Evolutionary conservation across 37 sponge, comb jelly and placozoan species (phyloP).

Genomic region (Amphimedon queenslandica): DNA sequence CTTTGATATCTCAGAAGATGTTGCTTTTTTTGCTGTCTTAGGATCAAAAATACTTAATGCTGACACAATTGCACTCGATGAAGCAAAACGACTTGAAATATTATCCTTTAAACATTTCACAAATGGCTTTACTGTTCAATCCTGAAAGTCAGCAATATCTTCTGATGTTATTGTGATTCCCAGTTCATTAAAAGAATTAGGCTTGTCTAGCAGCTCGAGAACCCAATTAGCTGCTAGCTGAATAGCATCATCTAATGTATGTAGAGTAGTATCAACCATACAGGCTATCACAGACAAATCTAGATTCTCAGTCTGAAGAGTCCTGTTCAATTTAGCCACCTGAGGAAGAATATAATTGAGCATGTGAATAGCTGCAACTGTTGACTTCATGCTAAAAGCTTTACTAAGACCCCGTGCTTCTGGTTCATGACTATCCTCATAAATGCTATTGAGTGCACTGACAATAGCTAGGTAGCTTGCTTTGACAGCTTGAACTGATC

Average conservation of each 20-base stretch:
- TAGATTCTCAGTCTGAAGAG: constrained; percentile 56
- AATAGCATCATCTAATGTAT: constrained; percentile 66
- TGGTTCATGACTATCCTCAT: constrained; percentile 52
- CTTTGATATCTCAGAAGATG: not conserved
- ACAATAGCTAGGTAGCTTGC: constrained; percentile 51
- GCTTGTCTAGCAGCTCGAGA: constrained; percentile 44
- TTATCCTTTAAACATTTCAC: constrained; percentile 46
- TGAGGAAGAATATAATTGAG: constrained; percentile 53
- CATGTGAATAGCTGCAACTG: constrained; percentile 46
- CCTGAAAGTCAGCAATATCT: constrained; percentile 44
- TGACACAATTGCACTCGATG: constrained; percentile 26
- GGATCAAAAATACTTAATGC: constrained; percentile 41
- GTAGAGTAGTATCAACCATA: constrained; percentile 64
- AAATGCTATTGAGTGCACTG: constrained; percentile 37
- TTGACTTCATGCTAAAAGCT: constrained; percentile 43
- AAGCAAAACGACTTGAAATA: constrained; percentile 47
- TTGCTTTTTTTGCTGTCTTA: constrained; percentile 6
- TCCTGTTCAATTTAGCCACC: constrained; percentile 59
- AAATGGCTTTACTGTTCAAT: constrained; percentile 48
- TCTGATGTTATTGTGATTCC: constrained; percentile 30
- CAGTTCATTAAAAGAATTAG: constrained; percentile 25
- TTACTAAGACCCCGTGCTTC: constrained; percentile 60
- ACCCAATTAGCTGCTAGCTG: constrained; percentile 67
- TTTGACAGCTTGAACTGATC: constrained; percentile 65
- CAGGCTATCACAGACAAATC: constrained; percentile 58